These are phyloP conservation scores for Conchocele bisecta DNA, from an alignment of 2,888 invertebrate genomes.

Conservation along the genomic window DNA sequence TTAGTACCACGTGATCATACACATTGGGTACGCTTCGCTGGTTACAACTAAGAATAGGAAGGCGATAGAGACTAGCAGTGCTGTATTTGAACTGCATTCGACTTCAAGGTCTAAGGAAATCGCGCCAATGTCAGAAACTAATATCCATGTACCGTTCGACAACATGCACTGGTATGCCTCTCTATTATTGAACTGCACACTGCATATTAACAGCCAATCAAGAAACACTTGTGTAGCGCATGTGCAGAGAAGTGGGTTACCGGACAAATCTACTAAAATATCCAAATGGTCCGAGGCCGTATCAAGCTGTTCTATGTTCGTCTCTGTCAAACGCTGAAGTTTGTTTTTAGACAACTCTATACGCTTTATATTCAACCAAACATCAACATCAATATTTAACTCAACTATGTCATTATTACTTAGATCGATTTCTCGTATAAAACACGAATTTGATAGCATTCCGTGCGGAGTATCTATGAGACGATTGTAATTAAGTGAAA, in stretches of 20 bases:
- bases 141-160: neutral
- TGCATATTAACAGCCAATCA: conserved; percentile 13
- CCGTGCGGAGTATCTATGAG: no score
- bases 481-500: no score
- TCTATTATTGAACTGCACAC: neutral
- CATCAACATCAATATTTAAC: conserved; percentile 1
- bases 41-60: no score
- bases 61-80: conserved; percentile 1
- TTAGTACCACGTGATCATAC: no score
- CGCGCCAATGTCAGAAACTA: neutral
- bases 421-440: neutral
- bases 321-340: neutral
- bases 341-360: conserved; percentile 16
- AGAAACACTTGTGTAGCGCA: conserved; percentile 16
- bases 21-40: no score
- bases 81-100: neutral
- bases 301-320: conserved; percentile 5
- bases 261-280: conserved; percentile 1
- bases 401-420: conserved; percentile 13
- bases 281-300: neutral
- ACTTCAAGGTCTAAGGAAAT: neutral
- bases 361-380: neutral
- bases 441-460: no score
- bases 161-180: conserved; percentile 4
- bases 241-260: conserved; percentile 8